Conservation (phyloP, 2,888 invertebrate species). For the Iselma pallidipennis region DNA sequence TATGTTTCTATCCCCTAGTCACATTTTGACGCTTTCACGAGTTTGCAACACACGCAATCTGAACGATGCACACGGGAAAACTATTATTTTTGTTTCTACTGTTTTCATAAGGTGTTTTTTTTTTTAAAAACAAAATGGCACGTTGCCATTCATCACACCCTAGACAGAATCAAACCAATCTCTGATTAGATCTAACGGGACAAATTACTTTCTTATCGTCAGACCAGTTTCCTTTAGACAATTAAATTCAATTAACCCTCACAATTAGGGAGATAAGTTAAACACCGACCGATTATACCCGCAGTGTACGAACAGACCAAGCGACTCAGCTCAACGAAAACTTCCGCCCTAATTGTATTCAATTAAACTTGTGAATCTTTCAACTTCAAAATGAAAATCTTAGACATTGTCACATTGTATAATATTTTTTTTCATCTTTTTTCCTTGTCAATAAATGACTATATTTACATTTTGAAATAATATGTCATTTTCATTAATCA, state of each 20-base stretch:
- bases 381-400: neutral
- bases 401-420: neutral
- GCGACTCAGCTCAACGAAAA: neutral
- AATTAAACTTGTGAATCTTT: neutral
- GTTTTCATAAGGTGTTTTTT: neutral
- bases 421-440: too few relatives aligned
- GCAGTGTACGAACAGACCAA: neutral
- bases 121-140: neutral
- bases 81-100: neutral
- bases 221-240: neutral
- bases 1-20: neutral
- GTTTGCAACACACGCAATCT: neutral
- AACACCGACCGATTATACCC: conserved; percentile 3
- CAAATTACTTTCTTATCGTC: conserved; percentile 4
- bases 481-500: too few relatives aligned
- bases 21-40: neutral
- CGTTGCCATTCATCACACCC: neutral
- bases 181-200: neutral
- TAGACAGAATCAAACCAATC: neutral
- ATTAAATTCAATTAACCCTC: conserved; percentile 7
- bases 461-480: too few relatives aligned
- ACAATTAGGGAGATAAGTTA: conserved; percentile 5
- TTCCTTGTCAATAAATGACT: too few relatives aligned
- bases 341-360: neutral
- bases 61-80: neutral